These are phyloP conservation scores for Drosophila kepulauana DNA, from an alignment of 1,140 invertebrate species.

Conservation along the genomic window DNA sequence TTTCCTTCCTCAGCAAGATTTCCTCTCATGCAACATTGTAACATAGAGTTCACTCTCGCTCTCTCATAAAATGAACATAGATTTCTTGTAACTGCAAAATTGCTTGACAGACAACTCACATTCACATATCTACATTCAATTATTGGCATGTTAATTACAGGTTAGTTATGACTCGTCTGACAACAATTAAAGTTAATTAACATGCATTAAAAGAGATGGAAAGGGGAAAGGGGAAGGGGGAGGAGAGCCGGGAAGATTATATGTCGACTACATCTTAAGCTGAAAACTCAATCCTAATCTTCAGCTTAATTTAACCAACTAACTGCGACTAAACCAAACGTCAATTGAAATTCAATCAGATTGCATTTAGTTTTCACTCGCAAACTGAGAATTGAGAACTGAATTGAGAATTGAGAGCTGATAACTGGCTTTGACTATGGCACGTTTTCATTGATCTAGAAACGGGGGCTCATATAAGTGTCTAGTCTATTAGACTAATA, in stretches of 20 bases:
- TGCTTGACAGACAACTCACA: constrained; percentile 46
- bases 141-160: constrained; percentile 79
- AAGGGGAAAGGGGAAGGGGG: neutral
- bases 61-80: constrained; percentile 33
- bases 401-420: constrained; percentile 13
- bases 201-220: constrained; percentile 32
- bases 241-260: neutral
- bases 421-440: constrained; percentile 30
- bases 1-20: constrained; percentile 31
- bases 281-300: constrained; percentile 18
- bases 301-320: constrained; percentile 21
- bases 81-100: constrained; percentile 62
- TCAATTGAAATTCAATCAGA: constrained; percentile 27
- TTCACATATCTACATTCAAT: constrained; percentile 37
- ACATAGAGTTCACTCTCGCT: constrained; percentile 4
- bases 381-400: constrained; percentile 3
- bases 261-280: constrained; percentile 6
- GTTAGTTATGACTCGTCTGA: constrained; percentile 72
- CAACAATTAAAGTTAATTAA: constrained; percentile 82
- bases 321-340: constrained; percentile 4
- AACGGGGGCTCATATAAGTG: constrained; percentile 31
- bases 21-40: neutral
- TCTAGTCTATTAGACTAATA: constrained; percentile 26
- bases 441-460: constrained; percentile 59
- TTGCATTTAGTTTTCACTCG: constrained; percentile 33